These are phyloP conservation scores for Australoheros scitulus DNA, from an alignment of 2,113 vertebrate genomes.

Conservation along the genomic window DNA sequence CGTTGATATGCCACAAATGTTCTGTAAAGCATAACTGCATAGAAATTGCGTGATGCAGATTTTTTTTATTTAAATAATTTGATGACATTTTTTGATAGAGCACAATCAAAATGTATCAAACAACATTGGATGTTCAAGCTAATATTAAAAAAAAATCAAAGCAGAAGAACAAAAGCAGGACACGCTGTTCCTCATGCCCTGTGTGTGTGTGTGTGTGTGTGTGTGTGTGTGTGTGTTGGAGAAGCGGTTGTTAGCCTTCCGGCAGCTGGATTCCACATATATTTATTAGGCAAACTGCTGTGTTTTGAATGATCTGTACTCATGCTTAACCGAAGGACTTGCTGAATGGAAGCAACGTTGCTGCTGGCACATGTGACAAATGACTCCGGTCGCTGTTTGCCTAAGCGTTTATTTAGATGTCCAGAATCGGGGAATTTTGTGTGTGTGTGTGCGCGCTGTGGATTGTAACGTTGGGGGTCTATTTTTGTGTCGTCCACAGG, in stretches of 20 bases:
- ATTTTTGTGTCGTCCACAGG: constrained; percentile 53
- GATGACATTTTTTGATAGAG: background rate
- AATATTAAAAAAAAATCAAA: background rate
- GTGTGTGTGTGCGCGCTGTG: background rate
- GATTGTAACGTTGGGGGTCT: constrained; percentile 28
- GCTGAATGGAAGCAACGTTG: background rate
- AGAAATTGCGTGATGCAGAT: background rate
- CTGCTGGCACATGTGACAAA: background rate
- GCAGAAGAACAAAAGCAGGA: constrained; percentile 62
- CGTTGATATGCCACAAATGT: background rate
- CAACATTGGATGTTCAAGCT: background rate
- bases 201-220: background rate
- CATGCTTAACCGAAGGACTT: background rate
- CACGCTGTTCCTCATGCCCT: constrained; percentile 47
- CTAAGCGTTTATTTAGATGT: background rate
- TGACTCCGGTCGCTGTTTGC: background rate
- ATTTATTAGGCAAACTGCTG: background rate
- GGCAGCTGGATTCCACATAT: background rate
- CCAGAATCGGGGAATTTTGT: background rate
- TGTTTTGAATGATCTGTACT: background rate
- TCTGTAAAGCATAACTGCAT: background rate
- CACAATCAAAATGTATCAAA: background rate
- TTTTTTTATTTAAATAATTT: background rate
- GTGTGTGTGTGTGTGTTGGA: background rate
- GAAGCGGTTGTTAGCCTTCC: background rate